phyloP scores from a whole-genome alignment of 2,888 invertebrate species.

The Drosophila maculinotata region DNA sequence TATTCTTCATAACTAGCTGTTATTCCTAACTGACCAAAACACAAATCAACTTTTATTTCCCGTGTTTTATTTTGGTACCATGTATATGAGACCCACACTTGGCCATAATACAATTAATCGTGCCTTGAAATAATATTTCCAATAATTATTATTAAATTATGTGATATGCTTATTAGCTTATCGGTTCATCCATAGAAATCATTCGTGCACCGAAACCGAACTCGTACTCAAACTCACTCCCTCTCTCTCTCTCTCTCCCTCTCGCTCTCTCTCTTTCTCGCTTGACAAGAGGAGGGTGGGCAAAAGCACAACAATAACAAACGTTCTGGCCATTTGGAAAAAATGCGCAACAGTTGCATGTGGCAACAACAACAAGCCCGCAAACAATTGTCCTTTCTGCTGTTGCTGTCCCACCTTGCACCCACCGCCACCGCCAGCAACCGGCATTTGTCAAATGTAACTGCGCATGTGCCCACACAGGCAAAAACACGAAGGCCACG shows the following conservation, averaged over 20 bases:
- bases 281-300: neutral
- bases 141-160: constrained; percentile 41
- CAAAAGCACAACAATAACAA: constrained; percentile 41
- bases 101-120: constrained; percentile 10
- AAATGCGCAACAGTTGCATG: constrained; percentile 76
- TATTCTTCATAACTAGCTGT: neutral
- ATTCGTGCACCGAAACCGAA: neutral
- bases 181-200: constrained; percentile 36
- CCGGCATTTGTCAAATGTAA: constrained; percentile 31
- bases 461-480: constrained; percentile 75
- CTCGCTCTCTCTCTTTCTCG: neutral
- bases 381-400: constrained; percentile 74
- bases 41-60: neutral
- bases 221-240: neutral
- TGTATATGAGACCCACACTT: neutral
- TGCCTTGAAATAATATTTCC: constrained; percentile 16
- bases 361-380: constrained; percentile 52
- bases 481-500: constrained; percentile 40
- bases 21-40: neutral
- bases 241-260: neutral
- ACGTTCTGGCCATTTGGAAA: constrained; percentile 57
- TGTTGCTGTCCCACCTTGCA: constrained; percentile 39
- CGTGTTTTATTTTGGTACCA: neutral
- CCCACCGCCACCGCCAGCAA: neutral
- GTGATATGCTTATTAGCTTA: constrained; percentile 48